These are phyloP conservation scores for Hirtodrosophila trivittata DNA, from an alignment of 2,888 invertebrate genomes.

Conservation along the genomic window DNA sequence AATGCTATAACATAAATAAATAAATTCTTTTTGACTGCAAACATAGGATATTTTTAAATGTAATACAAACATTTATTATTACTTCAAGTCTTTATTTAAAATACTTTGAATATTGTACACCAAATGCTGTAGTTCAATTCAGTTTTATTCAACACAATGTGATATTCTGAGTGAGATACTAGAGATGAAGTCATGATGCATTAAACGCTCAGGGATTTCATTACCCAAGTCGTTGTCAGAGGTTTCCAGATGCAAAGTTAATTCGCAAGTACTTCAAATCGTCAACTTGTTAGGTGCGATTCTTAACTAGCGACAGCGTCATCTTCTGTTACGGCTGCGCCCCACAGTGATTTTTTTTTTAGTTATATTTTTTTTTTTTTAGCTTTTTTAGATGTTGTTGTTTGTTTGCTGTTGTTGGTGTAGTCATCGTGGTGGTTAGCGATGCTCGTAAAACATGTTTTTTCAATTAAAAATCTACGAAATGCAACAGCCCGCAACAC, in stretches of 20 bases:
- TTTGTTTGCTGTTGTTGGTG: constrained; percentile 40
- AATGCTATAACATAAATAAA: no score
- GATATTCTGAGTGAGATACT: no score
- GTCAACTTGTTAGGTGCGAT: constrained; percentile 69
- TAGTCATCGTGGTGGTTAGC: constrained; percentile 71
- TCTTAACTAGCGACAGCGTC: constrained; percentile 73
- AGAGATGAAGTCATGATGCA: no score
- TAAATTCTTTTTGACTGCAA: no score
- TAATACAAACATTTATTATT: no score
- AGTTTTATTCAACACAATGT: no score
- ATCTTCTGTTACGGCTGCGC: constrained; percentile 67
- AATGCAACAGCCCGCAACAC: constrained; percentile 65
- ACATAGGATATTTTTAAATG: no score
- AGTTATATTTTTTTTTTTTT: constrained; percentile 17
- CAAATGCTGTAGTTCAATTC: no score
- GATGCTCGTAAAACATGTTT: constrained; percentile 81
- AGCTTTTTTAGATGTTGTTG: constrained; percentile 32
- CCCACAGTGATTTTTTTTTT: constrained; percentile 38
- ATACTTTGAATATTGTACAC: no score
- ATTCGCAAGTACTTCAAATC: constrained; percentile 54
- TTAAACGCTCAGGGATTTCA: constrained; percentile 41
- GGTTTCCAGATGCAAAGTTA: constrained; percentile 40
- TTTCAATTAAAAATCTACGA: constrained; percentile 80
- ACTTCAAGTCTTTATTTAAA: no score
- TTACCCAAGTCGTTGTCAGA: constrained; percentile 46